Base-by-base conservation (phyloP, 2,797 vertebrate species). In the Centroberyx gerrardi region DNA sequence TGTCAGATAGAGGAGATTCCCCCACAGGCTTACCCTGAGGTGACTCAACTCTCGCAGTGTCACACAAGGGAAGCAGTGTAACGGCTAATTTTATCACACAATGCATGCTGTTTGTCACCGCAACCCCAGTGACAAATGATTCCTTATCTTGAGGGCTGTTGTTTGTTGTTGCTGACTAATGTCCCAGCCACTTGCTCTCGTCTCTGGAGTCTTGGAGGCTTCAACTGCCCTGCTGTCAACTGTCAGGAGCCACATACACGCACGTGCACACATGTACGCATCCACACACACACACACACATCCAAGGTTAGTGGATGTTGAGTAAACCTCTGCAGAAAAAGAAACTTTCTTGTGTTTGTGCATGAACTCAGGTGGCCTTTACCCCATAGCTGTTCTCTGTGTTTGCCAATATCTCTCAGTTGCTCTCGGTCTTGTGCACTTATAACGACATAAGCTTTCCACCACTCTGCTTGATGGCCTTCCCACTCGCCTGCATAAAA, bases 161-260 rank as follows among this genome's bases (percentile, higher is more conserved):
- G 88, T 87, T 91, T 91, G 90, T 87, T 91, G 90, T 87, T 91
- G 89, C 92, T 91, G 92, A 92, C 83, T 91, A 93, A 93, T 91
- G 91, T 93, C 86, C 90, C 13, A 62, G 76, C 70, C 78, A 38
- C 82, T 88, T 4, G 33, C 62, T 42, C 61, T 17, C 0, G 18
- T 87, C 91, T 89, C 86, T 66, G 63, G 88, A 87, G 90, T 63
- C 48, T 70, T 58, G 36, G 71, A 51, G 36, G 33, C 70, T 69
- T 74, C 79, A 55, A 69, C 72, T 38, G 59, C 72, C 40, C 40
- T 4, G 33, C 81, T 68, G 83, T 86, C 85, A 84, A 4, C 74
- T 72, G 67, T 70, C 82, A 72, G 48, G 79, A 51, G 22, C 59
- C 67, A 1, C 31, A 66, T 2, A 53, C 64, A 17, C n/a, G n/a